Conservation (phyloP, 2,888 invertebrate species). For the Ophioninae sp. region DNA sequence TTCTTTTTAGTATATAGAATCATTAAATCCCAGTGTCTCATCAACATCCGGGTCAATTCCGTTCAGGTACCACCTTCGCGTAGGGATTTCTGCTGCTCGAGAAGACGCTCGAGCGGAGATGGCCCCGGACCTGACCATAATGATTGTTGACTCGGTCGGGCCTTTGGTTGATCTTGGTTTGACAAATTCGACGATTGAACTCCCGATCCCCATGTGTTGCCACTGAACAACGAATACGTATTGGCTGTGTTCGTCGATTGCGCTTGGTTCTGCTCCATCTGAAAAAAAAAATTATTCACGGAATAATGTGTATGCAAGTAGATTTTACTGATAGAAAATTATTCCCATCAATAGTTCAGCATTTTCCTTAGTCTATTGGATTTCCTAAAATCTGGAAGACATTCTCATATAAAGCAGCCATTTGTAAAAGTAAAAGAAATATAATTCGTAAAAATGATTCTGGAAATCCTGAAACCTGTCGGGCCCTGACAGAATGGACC, state of each 20-base stretch:
- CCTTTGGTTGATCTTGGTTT: conserved; percentile 73
- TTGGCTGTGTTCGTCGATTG: conserved; percentile 76
- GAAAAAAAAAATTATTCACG: conserved; percentile 30
- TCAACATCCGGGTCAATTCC: conserved; percentile 65
- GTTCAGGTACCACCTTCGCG: conserved; percentile 81
- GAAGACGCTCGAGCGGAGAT: conserved; percentile 89
- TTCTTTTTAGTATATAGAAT: conserved; percentile 59
- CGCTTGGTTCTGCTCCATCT: conserved; percentile 80
- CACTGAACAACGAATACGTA: conserved; percentile 84
- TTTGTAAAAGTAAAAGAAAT: too few relatives aligned
- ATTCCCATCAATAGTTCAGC: neutral
- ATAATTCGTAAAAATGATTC: neutral
- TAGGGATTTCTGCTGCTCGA: conserved; percentile 90
- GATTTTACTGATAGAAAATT: neutral
- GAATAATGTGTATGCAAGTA: neutral
- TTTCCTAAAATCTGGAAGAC: neutral
- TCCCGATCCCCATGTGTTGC: conserved; percentile 72
- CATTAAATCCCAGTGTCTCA: conserved; percentile 66
- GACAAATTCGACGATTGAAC: conserved; percentile 69
- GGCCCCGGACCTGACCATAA: conserved; percentile 90
- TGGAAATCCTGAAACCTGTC: neutral
- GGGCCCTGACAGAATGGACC: too few relatives aligned
- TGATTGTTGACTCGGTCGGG: conserved; percentile 83
- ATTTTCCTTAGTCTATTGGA: neutral
- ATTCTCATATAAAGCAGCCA: too few relatives aligned